phyloP scores from a whole-genome alignment of 1,140 invertebrate genomes.

The Drosophila willistoni region DNA sequence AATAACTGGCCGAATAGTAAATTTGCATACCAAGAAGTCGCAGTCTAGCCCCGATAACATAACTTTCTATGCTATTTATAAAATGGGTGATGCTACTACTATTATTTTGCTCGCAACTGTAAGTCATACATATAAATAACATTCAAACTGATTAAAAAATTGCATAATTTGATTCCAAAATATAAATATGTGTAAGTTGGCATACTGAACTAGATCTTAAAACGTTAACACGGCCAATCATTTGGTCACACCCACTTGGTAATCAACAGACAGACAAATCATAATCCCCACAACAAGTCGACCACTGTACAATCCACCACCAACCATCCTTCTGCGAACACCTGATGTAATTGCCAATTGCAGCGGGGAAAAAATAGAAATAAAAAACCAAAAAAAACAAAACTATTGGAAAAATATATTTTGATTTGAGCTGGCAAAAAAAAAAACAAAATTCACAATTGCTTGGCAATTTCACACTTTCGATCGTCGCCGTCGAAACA shows the following conservation, averaged over 20 bases:
- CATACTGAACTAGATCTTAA: conserved; percentile 8
- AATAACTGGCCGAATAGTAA: too few relatives aligned
- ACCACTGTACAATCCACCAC: conserved; percentile 20
- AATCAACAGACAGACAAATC: conserved; percentile 74
- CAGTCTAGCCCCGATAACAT: too few relatives aligned
- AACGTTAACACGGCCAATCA: conserved; percentile 65
- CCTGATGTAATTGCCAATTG: conserved; percentile 76
- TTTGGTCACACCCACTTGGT: conserved; percentile 65
- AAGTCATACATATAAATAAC: conserved; percentile 5
- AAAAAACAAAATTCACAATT: conserved; percentile 67
- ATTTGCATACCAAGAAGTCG: too few relatives aligned
- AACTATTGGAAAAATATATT: conserved; percentile 44
- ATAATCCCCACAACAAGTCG: conserved; percentile 48
- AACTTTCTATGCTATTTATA: too few relatives aligned
- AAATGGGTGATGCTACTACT: too few relatives aligned
- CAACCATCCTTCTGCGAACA: conserved; percentile 35
- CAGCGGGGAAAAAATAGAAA: conserved; percentile 17
- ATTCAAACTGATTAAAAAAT: not conserved
- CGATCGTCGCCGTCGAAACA: conserved; percentile 49
- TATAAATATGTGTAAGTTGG: not conserved
- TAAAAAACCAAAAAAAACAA: conserved; percentile 24
- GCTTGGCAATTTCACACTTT: conserved; percentile 80
- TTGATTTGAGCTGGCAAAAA: conserved; percentile 26
- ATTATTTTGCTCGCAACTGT: too few relatives aligned
- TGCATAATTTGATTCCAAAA: conserved; percentile 7